A percentile compares a stretch with the other conserved stretches of the same genome.
phyloP scores from a whole-genome alignment of 2,888 invertebrate species.

The Folsomia manolachei region DNA sequence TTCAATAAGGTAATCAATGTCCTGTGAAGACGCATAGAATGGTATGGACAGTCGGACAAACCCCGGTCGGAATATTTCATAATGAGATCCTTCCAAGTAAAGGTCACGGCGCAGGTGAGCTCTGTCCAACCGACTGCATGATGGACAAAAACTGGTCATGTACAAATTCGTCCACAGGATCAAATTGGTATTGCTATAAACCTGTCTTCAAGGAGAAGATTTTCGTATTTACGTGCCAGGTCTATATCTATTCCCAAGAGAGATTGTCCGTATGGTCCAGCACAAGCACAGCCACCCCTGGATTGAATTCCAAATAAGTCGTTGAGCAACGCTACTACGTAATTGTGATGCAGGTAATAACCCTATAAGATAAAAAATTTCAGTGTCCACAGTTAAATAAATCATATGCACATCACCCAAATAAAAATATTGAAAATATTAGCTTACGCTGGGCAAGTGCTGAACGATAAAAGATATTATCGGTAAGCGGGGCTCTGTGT shows the following conservation, averaged over 20 bases:
- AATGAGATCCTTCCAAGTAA: conserved; percentile 58
- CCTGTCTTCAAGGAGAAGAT: conserved; percentile 65
- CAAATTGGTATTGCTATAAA: conserved; percentile 49
- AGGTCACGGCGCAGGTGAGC: conserved; percentile 56
- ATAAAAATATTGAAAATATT: too few species aligned
- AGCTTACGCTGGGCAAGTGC: conserved; percentile 68
- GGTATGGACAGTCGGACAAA: conserved; percentile 81
- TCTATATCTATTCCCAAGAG: conserved; percentile 77
- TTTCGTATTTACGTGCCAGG: conserved; percentile 72
- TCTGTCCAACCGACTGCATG: conserved; percentile 58
- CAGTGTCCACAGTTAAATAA: neutral
- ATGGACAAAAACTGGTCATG: neutral
- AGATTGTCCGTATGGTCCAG: conserved; percentile 79
- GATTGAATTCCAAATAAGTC: conserved; percentile 88
- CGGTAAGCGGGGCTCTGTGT: conserved; percentile 62
- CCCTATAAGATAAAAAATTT: conserved; percentile 49
- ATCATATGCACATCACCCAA: neutral
- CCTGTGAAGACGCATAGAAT: conserved; percentile 76
- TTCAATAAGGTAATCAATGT: conserved; percentile 76
- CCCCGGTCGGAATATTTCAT: conserved; percentile 77
- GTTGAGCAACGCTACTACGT: conserved; percentile 79
- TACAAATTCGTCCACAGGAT: too few species aligned
- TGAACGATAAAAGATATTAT: conserved; percentile 83
- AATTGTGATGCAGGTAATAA: conserved; percentile 81
- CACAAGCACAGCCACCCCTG: conserved; percentile 69